Evolutionary conservation across 2,113 vertebrate genomes (phyloP).

Genomic region (Otolemur garnettii): DNA sequence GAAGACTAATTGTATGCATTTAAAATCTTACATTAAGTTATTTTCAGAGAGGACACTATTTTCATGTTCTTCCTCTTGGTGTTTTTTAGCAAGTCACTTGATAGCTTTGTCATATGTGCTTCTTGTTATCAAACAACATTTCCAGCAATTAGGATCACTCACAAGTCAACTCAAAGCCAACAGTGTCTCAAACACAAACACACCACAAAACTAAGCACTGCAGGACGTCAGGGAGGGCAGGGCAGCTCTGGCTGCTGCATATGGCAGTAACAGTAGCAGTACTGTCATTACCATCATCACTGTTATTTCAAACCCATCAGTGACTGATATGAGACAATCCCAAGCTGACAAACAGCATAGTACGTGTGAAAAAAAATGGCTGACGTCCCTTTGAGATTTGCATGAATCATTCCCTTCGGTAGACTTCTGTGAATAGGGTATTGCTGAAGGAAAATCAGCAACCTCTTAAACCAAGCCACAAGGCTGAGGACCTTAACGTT

Average conservation of each 20-base stretch:
- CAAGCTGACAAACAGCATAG: neutral
- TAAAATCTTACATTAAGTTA: constrained; percentile 5
- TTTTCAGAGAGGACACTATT: neutral
- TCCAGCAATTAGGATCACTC: constrained; percentile 12
- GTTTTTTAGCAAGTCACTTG: constrained; percentile 20
- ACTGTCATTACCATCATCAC: neutral
- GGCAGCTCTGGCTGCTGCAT: neutral
- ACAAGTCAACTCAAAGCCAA: constrained; percentile 28
- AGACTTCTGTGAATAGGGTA: neutral
- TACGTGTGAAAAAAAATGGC: neutral
- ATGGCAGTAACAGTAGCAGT: neutral
- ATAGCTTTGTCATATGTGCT: neutral
- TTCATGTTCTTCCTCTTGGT: neutral
- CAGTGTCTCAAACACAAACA: neutral
- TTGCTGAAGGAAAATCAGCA: neutral
- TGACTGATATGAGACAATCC: neutral
- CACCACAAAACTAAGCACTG: neutral
- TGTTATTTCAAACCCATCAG: neutral
- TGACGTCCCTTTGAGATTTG: neutral
- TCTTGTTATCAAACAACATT: constrained; percentile 46
- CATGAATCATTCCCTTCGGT: neutral
- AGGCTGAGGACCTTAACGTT: neutral
- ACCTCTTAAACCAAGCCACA: neutral
- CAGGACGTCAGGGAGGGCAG: neutral
- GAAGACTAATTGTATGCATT: neutral